Conservation (phyloP, 2,797 vertebrate genomes). For the Cryptoprocta ferox region DNA sequence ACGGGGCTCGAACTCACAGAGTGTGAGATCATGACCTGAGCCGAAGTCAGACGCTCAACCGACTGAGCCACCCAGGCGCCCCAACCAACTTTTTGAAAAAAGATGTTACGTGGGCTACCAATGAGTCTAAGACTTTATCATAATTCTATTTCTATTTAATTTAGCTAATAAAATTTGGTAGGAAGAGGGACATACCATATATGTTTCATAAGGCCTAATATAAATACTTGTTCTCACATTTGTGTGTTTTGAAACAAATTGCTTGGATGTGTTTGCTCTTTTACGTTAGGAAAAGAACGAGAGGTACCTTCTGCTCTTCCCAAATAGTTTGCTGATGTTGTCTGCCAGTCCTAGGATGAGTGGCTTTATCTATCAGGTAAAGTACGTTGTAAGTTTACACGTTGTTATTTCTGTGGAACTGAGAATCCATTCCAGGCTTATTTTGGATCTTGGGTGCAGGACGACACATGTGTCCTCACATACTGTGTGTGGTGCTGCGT, state of each 20-base stretch:
- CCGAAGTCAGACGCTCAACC: too few relatives aligned
- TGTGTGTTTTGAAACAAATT: neutral
- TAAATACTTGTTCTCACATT: neutral
- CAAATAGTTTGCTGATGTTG: constrained; percentile 96
- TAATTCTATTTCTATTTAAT: constrained; percentile 9
- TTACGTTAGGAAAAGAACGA: constrained; percentile 96
- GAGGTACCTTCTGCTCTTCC: constrained; percentile 98
- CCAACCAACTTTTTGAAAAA: neutral
- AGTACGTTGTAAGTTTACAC: neutral
- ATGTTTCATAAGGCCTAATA: neutral
- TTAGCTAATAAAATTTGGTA: neutral
- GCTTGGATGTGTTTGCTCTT: constrained; percentile 57
- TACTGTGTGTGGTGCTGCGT: accelerated
- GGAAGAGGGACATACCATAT: neutral
- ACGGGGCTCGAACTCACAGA: too few relatives aligned
- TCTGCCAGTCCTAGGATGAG: constrained; percentile 99
- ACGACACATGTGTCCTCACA: accelerated
- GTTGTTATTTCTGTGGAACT: neutral
- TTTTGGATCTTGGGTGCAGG: neutral
- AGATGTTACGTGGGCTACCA: neutral
- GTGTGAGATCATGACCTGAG: too few relatives aligned
- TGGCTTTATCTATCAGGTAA: constrained; percentile 99
- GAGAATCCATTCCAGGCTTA: neutral
- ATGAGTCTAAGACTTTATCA: neutral
- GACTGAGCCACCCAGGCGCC: too few relatives aligned